A percentile compares a stretch with the other conserved stretches of the same genome.
These are phyloP conservation scores for Troides oblongomaculatus DNA, from an alignment of 2,888 invertebrate species.

Conservation along the genomic window DNA sequence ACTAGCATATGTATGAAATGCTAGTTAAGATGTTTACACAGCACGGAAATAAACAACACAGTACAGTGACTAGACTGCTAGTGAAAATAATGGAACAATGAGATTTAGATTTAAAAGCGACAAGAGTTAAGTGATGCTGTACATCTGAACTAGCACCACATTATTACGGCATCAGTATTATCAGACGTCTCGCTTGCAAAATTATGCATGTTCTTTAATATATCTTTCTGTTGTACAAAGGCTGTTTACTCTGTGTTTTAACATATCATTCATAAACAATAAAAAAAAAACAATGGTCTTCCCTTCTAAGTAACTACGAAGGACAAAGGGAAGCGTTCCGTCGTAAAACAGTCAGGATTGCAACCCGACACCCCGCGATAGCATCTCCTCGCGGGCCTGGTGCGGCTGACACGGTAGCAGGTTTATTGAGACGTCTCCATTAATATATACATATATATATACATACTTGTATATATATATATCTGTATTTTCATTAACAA, in stretches of 20 bases:
- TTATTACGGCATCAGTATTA: too few relatives aligned
- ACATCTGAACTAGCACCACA: too few relatives aligned
- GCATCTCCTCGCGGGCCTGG: slow-evolving; percentile 37
- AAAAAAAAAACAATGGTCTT: slow-evolving; percentile 8
- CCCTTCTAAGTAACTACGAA: slow-evolving; percentile 16
- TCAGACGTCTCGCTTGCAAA: too few relatives aligned
- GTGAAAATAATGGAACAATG: too few relatives aligned
- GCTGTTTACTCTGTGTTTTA: not conserved
- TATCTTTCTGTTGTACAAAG: too few relatives aligned
- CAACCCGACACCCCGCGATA: slow-evolving; percentile 42
- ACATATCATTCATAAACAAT: slow-evolving; percentile 6
- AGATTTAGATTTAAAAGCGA: too few relatives aligned
- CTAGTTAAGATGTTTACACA: too few relatives aligned
- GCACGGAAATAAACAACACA: too few relatives aligned
- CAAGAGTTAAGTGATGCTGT: too few relatives aligned
- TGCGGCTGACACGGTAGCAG: slow-evolving; percentile 39
- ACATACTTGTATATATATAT: not conserved
- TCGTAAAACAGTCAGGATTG: slow-evolving; percentile 39
- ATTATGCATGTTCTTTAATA: too few relatives aligned
- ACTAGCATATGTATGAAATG: too few relatives aligned
- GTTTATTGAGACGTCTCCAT: slow-evolving; percentile 30
- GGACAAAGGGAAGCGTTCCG: slow-evolving; percentile 32
- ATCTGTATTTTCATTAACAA: slow-evolving; percentile 23
- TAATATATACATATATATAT: not conserved
- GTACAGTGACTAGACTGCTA: too few relatives aligned